Base-by-base conservation (phyloP, 1,140 invertebrate species). In the Leptinotarsa undecemlineata region DNA sequence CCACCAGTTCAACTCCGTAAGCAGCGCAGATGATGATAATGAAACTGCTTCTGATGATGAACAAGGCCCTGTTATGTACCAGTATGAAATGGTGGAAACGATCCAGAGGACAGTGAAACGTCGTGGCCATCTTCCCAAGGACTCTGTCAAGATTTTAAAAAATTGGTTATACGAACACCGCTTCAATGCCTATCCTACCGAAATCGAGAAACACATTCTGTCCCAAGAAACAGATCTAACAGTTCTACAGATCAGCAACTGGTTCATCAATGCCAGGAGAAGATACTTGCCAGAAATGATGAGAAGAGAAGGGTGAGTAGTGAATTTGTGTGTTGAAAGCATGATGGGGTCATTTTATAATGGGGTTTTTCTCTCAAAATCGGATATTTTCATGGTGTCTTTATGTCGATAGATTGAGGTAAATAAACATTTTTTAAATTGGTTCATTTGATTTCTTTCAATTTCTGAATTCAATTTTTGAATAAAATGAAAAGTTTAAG, bases 121-220 rank as follows among this genome's bases (percentile, higher is more conserved):
- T 17, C 88, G 97, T 13, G 96, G 96, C 1, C 98, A 98, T 85
- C 87, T 98, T 51, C 95, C 96, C 0, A 98, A 98, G 84, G 93
- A 96, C 80, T 93, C 95, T 0, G 95, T 97, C 0, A 95, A 94
- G 81, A 94, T 98, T 51, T 83, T 99, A 5, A 97, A 96, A 84
- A 89, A 92, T 72, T 98, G 96, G 96, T 87, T 98, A 0, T 97
- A 94, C 81, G 94, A 97, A 70, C 95, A 98, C 82, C 89, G 96
- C 33, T 98, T 96, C 86, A 97, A 98, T 85, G 96, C 96, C 0
- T 99, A 98, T 84, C 97, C 97, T 0, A 96, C 91, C 77, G 97
- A 98, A 83, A 91, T 91, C n/a, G 96, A 98, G 84, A 99, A 98
- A 83, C 84, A 92, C 3, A 89, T 90, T 1, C 86, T 98, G 11